Conservation (phyloP, 2,888 invertebrate genomes). For the Crematogaster levior region DNA sequence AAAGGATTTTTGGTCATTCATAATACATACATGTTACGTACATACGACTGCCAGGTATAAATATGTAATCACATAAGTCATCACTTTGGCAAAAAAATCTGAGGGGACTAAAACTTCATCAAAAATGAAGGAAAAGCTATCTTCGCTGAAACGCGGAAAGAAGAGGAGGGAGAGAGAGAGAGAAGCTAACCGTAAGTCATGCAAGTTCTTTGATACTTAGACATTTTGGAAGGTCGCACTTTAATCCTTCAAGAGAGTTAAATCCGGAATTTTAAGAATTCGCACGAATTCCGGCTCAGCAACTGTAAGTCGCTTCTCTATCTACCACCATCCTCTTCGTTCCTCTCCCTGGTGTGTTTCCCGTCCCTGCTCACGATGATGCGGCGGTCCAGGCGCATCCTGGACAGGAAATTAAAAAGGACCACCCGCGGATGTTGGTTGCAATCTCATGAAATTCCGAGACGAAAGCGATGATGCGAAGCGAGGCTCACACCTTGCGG, state of each 20-base stretch:
- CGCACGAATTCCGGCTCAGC: conserved; percentile 23
- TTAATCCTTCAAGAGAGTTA: conserved; percentile 39
- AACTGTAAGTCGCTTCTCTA: conserved; percentile 36
- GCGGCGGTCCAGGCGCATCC: conserved; percentile 37
- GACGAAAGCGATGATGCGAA: conserved; percentile 34
- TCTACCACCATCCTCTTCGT: background rate
- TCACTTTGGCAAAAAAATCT: conserved; percentile 6
- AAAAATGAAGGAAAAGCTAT: conserved; percentile 5
- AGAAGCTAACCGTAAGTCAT: conserved; percentile 6
- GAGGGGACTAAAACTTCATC: background rate
- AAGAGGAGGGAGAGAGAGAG: background rate
- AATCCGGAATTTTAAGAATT: conserved; percentile 54
- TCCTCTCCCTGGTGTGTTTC: background rate
- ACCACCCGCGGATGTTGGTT: conserved; percentile 48
- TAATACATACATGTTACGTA: conserved; percentile 4
- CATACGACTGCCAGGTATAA: conserved; percentile 7
- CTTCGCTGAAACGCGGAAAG: background rate
- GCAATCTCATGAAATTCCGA: conserved; percentile 50
- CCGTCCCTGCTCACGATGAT: background rate
- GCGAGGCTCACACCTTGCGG: conserved; percentile 26
- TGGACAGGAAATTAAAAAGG: conserved; percentile 56
- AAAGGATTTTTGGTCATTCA: conserved; percentile 44
- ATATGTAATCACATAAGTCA: conserved; percentile 19
- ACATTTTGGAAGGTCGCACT: conserved; percentile 31
- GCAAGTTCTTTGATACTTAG: conserved; percentile 31